phyloP scores from a whole-genome alignment of 2,888 invertebrate genomes.

The Cryptocheilus praepositus region DNA sequence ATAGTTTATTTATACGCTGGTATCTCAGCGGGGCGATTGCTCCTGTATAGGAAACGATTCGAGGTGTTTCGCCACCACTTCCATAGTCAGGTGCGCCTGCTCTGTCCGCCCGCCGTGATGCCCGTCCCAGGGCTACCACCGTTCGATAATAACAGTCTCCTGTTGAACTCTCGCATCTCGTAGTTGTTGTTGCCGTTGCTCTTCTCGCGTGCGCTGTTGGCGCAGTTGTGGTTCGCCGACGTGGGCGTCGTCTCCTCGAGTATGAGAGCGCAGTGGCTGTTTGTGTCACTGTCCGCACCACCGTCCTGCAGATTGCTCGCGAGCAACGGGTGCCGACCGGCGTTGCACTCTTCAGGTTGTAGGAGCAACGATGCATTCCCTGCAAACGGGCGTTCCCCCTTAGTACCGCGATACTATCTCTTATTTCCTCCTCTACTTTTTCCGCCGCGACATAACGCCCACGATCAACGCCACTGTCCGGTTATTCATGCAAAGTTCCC shows the following conservation, averaged over 20 bases:
- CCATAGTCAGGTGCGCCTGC: constrained; percentile 73
- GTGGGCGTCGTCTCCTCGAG: constrained; percentile 75
- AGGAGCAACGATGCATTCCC: constrained; percentile 67
- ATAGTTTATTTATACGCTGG: constrained; percentile 55
- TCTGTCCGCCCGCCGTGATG: constrained; percentile 75
- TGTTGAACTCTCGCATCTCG: constrained; percentile 85
- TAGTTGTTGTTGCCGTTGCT: constrained; percentile 87
- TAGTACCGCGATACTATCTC: too few species aligned
- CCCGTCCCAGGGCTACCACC: constrained; percentile 73
- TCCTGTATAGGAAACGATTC: constrained; percentile 67
- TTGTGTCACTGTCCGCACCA: constrained; percentile 79
- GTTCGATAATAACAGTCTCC: constrained; percentile 68
- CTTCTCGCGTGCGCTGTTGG: constrained; percentile 75
- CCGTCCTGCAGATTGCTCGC: constrained; percentile 70
- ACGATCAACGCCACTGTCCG: neutral
- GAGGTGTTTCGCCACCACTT: constrained; percentile 70
- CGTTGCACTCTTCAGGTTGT: constrained; percentile 73
- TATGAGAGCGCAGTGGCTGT: constrained; percentile 78
- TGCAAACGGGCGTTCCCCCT: constrained; percentile 39
- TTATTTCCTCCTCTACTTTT: neutral
- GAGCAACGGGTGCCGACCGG: constrained; percentile 70
- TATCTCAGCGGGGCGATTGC: constrained; percentile 68
- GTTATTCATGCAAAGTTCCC: neutral
- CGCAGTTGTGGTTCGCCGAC: constrained; percentile 64
- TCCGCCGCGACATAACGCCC: too few species aligned